Base-by-base conservation (phyloP, 2,113 vertebrate genomes). In the Leptosomus discolor region DNA sequence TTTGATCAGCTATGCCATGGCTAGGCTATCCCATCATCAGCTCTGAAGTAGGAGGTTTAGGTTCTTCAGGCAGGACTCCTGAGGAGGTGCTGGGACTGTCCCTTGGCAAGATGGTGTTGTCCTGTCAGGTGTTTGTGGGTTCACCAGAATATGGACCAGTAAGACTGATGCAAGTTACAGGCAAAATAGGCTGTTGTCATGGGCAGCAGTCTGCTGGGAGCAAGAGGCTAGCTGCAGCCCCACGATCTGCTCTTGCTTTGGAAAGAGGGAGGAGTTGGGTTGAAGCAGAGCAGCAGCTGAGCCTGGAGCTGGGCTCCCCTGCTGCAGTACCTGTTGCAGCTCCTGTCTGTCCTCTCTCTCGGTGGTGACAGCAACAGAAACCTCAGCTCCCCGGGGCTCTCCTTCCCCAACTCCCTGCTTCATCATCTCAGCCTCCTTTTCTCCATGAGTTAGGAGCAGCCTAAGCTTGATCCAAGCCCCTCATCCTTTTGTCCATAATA, bases 241-340 rank as follows among this genome's bases (percentile, higher is more conserved):
- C 32, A 19, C 10, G 51, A 56, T n/a, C 32, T 93, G 37, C 8
- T 46, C 74, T 63, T 58, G 21, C 46, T 83, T 74, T n/a, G 54
- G 51, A 32, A 46, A 9, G 37, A 63, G 46, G 63, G 37, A 91
- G 56, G 32, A 53, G 61, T 1, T 90, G 43, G 19, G 17, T 30
- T 68, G 68, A 75, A 90, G 76, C 29, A 69, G 57, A 67, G 77
- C 43, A 87, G 68, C 60, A 63, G 43, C 53, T 45, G 87, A 85
- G 36, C 43, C 36, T 18, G 2, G 15, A 78, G 57, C 0, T 0
- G 30, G 50, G 10, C n/a, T 91, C 61, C 37, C 34, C 26, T 80
- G 58, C 79, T 95, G 91, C 88, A 91, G 75, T 88, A 76, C 71
- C 46, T 94, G 63, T 84, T 92, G 86, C 46, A 74, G 45, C 22